Base-by-base conservation (phyloP, 2,113 vertebrate species). In the Pelecanus crispus region DNA sequence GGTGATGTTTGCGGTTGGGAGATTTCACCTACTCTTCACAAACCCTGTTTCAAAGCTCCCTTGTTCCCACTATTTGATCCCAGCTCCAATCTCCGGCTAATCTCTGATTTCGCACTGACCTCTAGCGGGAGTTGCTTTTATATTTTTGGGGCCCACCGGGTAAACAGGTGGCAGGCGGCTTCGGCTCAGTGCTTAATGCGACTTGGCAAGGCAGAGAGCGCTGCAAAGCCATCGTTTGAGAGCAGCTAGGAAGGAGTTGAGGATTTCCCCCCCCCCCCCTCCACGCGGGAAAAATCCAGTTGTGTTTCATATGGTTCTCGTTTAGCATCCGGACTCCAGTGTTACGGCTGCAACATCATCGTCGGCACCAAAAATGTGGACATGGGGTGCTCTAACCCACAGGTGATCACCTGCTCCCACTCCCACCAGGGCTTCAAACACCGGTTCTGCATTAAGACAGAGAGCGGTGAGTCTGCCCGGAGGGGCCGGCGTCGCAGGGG, bases 351-450 rank as follows among this genome's bases (percentile, higher is more conserved):
- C 96, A 99, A 99, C 92, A 98, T 99, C 86, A 97, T 99, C 50
- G 98, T 98, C 17, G 99, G 98, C 59, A 97, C 98, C 96, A 98
- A 97, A 84, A 99, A 98, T 14, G 98, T 99, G 94, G 99, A 99
- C 74, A 98, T 98, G 84, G 99, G 99, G 40, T 99, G 99, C 96
- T 98, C 98, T 45, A 98, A 97, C 65, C 99, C 99, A 4, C 99
- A 99, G 95, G 98, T 99, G 94, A 98, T 99, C 97, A 99, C 99
- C 96, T 99, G 99, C 96, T 98, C 99, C 74, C 98, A 98, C 92
- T 99, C 98, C 55, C 98, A 99, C 97, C 99, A 99, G 90, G 99
- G 99, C 88, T 99, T 99, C 98, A 99, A 98, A 89, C 99, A 99
- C 88, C 98, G 99, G 8, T 99, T 99, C 98, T 99, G 99, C 98